These are phyloP conservation scores for Antigone vipio DNA, from an alignment of 2,113 vertebrate genomes.

Conservation along the genomic window DNA sequence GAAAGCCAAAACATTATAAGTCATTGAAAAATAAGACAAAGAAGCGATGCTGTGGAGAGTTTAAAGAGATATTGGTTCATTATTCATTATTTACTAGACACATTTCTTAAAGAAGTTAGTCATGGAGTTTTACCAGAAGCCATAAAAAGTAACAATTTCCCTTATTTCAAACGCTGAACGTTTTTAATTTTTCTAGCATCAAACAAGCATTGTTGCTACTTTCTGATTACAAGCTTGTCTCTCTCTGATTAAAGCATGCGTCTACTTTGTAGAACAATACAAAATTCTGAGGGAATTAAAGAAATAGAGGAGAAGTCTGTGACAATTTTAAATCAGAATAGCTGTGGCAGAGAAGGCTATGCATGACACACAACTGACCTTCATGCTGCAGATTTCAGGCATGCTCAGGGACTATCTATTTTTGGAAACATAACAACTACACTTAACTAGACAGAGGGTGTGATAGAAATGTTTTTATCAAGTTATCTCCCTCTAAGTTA, in stretches of 20 bases:
- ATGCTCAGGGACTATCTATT: neutral
- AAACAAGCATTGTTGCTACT: neutral
- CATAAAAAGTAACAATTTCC: neutral
- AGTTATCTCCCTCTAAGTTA: neutral
- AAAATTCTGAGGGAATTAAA: neutral
- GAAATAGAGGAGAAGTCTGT: neutral
- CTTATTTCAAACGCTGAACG: neutral
- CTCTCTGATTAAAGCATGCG: neutral
- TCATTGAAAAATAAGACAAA: conserved; percentile 1
- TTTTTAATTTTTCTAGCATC: neutral
- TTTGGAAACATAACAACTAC: conserved; percentile 20
- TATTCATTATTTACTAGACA: neutral
- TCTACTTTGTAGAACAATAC: neutral
- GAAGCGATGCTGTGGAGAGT: neutral
- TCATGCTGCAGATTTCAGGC: neutral
- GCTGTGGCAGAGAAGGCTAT: neutral
- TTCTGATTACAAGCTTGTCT: neutral
- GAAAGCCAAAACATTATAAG: neutral
- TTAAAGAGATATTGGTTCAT: neutral
- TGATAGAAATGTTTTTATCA: conserved; percentile 29
- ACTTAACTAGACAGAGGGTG: neutral
- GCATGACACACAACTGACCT: neutral
- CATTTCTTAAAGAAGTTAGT: neutral
- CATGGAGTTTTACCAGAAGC: neutral
- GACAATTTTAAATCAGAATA: neutral